Evolutionary conservation across 2,888 invertebrate species (phyloP).

Genomic region (Andrena dorsata): DNA sequence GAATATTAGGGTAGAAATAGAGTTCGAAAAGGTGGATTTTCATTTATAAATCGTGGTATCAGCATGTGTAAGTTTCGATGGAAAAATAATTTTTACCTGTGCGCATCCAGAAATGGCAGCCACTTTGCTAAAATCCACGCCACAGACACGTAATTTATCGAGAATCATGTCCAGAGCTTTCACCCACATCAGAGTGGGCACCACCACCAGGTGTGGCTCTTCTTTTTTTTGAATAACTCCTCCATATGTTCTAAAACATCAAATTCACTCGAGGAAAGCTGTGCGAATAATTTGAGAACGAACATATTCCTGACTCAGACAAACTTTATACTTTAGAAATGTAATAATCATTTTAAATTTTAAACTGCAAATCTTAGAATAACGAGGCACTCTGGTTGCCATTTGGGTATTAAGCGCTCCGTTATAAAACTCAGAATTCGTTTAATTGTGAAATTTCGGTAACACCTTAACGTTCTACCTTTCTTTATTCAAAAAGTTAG

Average conservation of each 20-base stretch:
- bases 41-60: too few species aligned
- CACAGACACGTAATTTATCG: slow-evolving; percentile 92
- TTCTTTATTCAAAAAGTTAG: too few species aligned
- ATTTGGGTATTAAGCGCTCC: background rate
- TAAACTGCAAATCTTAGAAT: background rate
- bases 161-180: slow-evolving; percentile 97
- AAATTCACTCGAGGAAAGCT: background rate
- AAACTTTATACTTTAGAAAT: background rate
- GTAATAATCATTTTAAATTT: background rate
- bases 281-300: background rate
- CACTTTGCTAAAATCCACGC: slow-evolving; percentile 94
- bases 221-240: slow-evolving; percentile 87
- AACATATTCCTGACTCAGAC: too few species aligned
- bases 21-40: background rate
- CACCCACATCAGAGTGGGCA: slow-evolving; percentile 97
- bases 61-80: background rate
- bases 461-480: too few species aligned
- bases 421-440: too few species aligned
- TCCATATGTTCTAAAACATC: slow-evolving; percentile 87
- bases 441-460: too few species aligned
- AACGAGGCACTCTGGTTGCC: background rate
- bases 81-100: slow-evolving; percentile 89
- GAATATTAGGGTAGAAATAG: background rate
- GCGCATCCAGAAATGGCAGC: slow-evolving; percentile 95
- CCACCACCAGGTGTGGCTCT: slow-evolving; percentile 88